phyloP scores from a whole-genome alignment of 2,888 invertebrate species.

The Dione vanillae region DNA sequence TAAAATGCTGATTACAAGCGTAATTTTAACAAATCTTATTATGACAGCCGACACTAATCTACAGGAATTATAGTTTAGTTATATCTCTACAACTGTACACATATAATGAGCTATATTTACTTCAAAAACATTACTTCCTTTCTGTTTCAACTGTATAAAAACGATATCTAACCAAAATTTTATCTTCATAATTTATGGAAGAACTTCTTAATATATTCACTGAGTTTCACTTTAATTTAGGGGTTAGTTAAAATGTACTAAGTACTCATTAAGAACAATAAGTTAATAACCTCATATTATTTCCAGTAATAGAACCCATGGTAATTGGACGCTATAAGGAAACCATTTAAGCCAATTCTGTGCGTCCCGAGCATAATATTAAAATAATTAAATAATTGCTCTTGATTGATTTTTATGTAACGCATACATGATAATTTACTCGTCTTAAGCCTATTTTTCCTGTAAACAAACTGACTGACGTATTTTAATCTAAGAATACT shows the following conservation, averaged over 20 bases:
- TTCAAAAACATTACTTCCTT: no score
- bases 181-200: no score
- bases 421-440: constrained; percentile 36
- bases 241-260: neutral
- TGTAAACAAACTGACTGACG: constrained; percentile 26
- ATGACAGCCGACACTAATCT: no score
- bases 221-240: neutral
- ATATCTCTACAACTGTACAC: no score
- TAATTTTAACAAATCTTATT: no score
- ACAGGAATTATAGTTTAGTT: no score
- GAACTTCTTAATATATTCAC: neutral
- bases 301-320: constrained; percentile 2
- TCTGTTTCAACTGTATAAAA: no score
- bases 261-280: neutral
- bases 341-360: constrained; percentile 28
- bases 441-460: constrained; percentile 32
- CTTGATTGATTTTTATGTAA: constrained; percentile 39
- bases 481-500: neutral
- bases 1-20: no score
- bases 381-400: constrained; percentile 36
- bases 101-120: no score
- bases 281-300: neutral
- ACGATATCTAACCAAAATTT: no score
- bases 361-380: constrained; percentile 25
- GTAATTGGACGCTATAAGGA: constrained; percentile 28